phyloP scores from a whole-genome alignment of 2,797 vertebrate species.

The Numenius phaeopus region DNA sequence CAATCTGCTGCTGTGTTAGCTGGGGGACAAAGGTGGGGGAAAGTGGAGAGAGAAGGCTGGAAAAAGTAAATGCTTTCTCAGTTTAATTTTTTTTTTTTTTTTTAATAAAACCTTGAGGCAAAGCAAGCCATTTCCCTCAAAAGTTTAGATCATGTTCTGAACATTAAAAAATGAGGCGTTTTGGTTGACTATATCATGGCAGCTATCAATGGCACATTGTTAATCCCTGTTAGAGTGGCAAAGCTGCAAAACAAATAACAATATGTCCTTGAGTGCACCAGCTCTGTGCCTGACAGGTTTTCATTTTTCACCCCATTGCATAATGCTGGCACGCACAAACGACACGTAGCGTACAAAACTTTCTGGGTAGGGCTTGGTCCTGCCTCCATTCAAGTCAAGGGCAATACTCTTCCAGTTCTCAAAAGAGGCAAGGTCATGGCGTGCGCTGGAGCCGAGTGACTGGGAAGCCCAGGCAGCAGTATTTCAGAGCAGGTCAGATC shows the following conservation, averaged over 20 bases:
- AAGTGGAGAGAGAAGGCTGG: neutral
- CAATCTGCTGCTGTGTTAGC: neutral
- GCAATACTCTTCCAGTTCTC: neutral
- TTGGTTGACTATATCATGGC: conserved; percentile 29
- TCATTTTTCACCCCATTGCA: conserved; percentile 42
- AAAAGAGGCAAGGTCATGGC: neutral
- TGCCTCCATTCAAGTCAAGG: conserved; percentile 27
- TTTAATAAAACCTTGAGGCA: neutral
- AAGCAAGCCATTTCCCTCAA: neutral
- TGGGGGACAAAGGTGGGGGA: neutral
- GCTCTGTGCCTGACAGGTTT: conserved; percentile 53
- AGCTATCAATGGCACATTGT: conserved; percentile 6
- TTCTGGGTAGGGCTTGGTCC: conserved; percentile 33
- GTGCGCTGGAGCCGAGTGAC: accelerated
- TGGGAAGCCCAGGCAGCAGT: neutral
- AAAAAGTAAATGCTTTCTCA: neutral
- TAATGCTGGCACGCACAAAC: conserved; percentile 1
- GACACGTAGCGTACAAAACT: conserved; percentile 23
- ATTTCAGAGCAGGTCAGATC: neutral
- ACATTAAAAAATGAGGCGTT: neutral
- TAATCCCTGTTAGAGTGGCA: conserved; percentile 46
- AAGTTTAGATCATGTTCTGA: neutral
- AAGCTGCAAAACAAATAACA: conserved; percentile 67
- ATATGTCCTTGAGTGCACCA: conserved; percentile 65
- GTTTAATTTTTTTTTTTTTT: neutral